Conservation (phyloP, 2,888 invertebrate species). For the Phania funesta region DNA sequence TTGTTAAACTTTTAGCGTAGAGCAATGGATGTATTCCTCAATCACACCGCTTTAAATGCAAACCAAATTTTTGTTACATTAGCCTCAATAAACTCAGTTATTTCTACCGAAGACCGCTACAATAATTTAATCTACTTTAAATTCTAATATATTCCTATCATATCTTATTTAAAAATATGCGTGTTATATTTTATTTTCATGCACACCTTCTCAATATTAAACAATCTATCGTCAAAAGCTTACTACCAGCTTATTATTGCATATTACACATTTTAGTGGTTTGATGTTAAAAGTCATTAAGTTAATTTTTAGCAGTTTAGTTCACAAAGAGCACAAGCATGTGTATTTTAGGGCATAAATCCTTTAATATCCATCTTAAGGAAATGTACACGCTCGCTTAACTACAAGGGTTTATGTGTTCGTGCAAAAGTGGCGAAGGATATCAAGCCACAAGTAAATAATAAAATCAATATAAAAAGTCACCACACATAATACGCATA, state of each 20-base stretch:
- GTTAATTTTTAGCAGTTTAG: neutral
- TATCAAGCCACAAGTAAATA: constrained; percentile 18
- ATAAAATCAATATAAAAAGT: constrained; percentile 18
- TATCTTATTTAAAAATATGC: neutral
- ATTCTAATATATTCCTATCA: neutral
- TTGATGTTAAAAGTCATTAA: neutral
- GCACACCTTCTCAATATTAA: neutral
- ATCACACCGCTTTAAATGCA: no score
- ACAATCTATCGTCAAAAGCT: neutral
- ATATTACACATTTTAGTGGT: neutral
- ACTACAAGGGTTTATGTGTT: neutral
- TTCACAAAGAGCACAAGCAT: no score
- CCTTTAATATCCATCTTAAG: neutral
- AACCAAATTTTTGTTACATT: no score
- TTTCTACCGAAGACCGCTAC: no score
- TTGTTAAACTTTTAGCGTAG: no score
- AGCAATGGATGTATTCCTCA: no score
- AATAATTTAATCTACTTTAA: neutral
- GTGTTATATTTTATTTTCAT: neutral
- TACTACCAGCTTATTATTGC: neutral
- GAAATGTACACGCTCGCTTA: neutral
- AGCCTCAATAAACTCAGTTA: no score
- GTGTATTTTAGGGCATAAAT: neutral
- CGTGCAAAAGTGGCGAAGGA: neutral
- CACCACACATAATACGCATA: constrained; percentile 1